Evolutionary conservation across 1,140 invertebrate genomes (phyloP), one percentile per base, ranked within the genome.

Genomic region (Batillaria attramentaria): DNA sequence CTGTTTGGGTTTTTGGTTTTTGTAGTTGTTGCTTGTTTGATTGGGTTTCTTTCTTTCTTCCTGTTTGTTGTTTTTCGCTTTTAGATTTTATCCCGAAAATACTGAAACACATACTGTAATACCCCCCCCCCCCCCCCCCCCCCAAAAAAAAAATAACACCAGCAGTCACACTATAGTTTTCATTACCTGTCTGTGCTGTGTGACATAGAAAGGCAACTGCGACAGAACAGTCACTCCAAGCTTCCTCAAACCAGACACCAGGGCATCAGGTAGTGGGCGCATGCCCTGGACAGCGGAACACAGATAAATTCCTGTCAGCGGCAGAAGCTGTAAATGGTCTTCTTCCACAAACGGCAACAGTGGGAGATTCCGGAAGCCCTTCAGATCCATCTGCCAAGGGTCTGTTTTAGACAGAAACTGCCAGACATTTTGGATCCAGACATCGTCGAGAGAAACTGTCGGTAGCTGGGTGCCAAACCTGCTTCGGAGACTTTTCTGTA

Each of bases 341-440:
- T 41, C 28, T 3, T 8, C n/a, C n/a, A n/a, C n/a, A n/a, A n/a
- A n/a, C 5, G 79, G 79, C 43, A 80, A 8, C 39, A 80, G 31
- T 3, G 46, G 24, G 33, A 76, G 31, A 31, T 16, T 28, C 33
- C 28, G 41, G 24, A 37, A 50, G 43, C 41, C 6, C n/a, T 24
- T 24, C 35, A 31, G 54, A 20, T 13, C n/a, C n/a, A n/a, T n/a
- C n/a, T n/a, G n/a, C n/a, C n/a, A n/a, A n/a, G n/a, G n/a, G n/a
- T n/a, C n/a, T n/a, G n/a, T n/a, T n/a, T n/a, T 66, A 50, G 3
- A n/a, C n/a, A 75, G 57, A 28, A 42, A 75, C 54, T 24, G n/a
- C 78, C 78, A 79, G 42, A 79, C 54, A n/a, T 33, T 41, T 43
- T 68, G 37, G 6, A 74, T 70, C 78, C 78, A 79, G 31, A n/a